Evolutionary conservation across 2,113 vertebrate species (phyloP).

Genomic region (Ceuthmochares aereus): DNA sequence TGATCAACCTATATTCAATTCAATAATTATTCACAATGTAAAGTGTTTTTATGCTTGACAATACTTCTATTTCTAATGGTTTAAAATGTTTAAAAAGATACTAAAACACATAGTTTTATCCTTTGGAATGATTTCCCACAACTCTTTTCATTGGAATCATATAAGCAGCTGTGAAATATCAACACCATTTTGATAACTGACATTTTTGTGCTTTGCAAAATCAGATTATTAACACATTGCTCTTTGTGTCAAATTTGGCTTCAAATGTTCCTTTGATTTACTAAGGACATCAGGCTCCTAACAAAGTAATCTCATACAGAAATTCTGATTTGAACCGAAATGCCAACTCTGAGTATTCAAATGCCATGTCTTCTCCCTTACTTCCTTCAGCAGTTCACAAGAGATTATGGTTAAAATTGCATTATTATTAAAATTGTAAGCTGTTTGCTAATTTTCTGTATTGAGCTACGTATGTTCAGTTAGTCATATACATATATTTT

Average conservation of each 20-base stretch:
- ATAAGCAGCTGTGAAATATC: constrained; percentile 59
- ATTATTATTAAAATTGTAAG: background rate
- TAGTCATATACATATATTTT: background rate
- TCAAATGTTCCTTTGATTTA: constrained; percentile 40
- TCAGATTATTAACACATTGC: constrained; percentile 35
- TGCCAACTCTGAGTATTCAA: background rate
- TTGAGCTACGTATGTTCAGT: background rate
- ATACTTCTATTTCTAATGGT: constrained; percentile 16
- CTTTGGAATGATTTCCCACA: constrained; percentile 53
- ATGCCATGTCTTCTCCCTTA: background rate
- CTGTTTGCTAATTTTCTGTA: background rate
- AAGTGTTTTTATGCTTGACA: constrained; percentile 8
- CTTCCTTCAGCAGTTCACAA: background rate
- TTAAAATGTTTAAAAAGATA: constrained; percentile 47
- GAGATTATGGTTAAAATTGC: background rate
- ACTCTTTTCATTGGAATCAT: constrained; percentile 31
- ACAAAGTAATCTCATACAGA: background rate
- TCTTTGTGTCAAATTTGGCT: constrained; percentile 13
- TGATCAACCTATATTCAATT: constrained; percentile 17
- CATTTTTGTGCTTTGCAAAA: constrained; percentile 27
- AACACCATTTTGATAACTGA: constrained; percentile 50
- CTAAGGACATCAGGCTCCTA: background rate
- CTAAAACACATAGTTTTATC: constrained; percentile 33
- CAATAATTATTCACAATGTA: background rate
- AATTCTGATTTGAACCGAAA: background rate